These are phyloP conservation scores for Eretmocerus hayati DNA, from an alignment of 2,888 invertebrate genomes.

Conservation along the genomic window DNA sequence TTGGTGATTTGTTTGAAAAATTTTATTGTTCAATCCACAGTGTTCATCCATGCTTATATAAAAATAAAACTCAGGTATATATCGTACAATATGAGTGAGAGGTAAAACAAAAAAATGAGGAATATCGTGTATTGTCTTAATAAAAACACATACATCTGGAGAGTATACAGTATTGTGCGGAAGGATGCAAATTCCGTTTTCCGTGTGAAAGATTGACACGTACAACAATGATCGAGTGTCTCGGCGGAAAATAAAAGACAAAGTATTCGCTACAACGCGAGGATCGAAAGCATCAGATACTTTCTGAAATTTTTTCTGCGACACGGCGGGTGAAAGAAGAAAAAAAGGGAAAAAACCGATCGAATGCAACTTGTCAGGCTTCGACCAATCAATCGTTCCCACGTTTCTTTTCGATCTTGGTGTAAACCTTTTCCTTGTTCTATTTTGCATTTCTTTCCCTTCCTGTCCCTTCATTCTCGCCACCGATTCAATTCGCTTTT, in stretches of 20 bases:
- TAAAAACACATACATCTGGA: no score
- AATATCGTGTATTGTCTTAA: not conserved
- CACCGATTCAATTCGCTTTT: conserved; percentile 9
- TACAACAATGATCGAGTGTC: not conserved
- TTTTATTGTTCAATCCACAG: conserved; percentile 22
- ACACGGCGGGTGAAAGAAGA: not conserved
- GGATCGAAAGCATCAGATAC: not conserved
- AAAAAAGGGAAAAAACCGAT: not conserved
- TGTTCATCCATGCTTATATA: conserved; percentile 17
- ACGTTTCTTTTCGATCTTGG: conserved; percentile 13
- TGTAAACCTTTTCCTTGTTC: conserved; percentile 16
- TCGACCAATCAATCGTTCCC: conserved; percentile 22
- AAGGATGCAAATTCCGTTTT: no score
- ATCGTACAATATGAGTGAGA: not conserved
- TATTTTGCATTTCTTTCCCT: conserved; percentile 15
- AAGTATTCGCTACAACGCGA: no score
- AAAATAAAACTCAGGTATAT: conserved; percentile 19
- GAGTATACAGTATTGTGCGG: no score
- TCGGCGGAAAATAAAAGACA: not conserved
- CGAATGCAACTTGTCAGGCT: conserved; percentile 5
- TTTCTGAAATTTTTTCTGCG: not conserved
- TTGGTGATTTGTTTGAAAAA: conserved; percentile 11
- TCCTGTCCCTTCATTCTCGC: conserved; percentile 2
- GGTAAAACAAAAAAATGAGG: not conserved
- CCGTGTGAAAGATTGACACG: no score